A percentile compares a stretch with the other conserved stretches of the same genome.
Evolutionary conservation across 2,113 vertebrate genomes (phyloP).

Genomic region (Corvus moneduloides): DNA sequence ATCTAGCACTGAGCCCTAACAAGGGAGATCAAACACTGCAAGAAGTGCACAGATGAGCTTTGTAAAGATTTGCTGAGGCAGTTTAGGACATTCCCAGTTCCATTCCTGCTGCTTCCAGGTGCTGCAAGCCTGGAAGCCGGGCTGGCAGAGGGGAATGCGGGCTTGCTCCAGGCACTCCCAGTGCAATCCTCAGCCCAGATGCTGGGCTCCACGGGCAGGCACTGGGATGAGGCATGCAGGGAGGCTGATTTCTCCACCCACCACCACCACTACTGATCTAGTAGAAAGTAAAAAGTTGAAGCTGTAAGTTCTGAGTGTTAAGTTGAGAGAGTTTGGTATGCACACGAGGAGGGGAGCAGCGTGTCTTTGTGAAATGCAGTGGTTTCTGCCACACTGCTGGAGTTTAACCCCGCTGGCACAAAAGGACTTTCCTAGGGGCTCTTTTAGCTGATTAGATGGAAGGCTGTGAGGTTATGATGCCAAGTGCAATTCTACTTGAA

Average conservation of each 20-base stretch:
- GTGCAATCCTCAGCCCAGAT: accelerated
- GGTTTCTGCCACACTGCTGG: accelerated
- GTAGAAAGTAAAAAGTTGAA: not conserved
- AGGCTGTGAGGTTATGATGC: not conserved
- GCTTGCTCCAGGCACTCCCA: accelerated
- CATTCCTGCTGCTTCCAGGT: not conserved
- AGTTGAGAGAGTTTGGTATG: not conserved
- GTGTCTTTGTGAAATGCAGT: accelerated
- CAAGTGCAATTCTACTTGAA: not conserved
- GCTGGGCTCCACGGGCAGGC: not conserved
- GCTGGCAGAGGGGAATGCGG: accelerated
- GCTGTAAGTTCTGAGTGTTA: not conserved
- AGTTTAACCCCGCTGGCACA: not conserved
- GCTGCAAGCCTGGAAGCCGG: not conserved
- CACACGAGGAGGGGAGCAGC: accelerated
- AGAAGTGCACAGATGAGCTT: not conserved
- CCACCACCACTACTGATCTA: not conserved
- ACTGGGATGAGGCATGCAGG: not conserved
- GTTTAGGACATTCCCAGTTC: not conserved
- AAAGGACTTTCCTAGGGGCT: not conserved
- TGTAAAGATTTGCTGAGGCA: not conserved
- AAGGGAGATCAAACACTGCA: not conserved
- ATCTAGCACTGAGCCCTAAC: not conserved
- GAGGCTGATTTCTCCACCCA: not conserved
- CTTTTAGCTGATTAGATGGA: not conserved